Base-by-base conservation (phyloP, 2,113 vertebrate species). In the Solea solea region DNA sequence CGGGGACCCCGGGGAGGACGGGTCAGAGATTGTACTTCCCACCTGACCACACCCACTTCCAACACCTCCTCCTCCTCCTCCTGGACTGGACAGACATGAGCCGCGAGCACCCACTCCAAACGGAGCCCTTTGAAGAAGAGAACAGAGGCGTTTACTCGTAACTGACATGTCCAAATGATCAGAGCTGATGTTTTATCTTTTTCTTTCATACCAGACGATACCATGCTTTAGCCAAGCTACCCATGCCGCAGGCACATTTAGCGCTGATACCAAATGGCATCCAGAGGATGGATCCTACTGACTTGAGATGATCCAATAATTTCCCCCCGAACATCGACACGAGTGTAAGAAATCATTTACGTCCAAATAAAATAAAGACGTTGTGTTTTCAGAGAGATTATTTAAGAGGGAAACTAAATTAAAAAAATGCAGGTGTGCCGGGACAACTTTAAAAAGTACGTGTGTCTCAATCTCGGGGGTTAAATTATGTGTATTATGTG, bases 51-150 rank as follows among this genome's bases (percentile, higher is more conserved):
- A 61, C 2, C 84, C 81, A 21, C 78, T 68, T 16, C 55, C 55
- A 52, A 87, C 61, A 93, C 91, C 89, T 63, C 88, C 64, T 60
- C 73, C 69, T 69, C 89, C 69, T n/a, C 89, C 69, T n/a, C 82
- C 77, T 81, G 89, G 68, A 91, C 93, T 2, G 91, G 91, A 63
- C 94, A 90, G 41, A 94, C 94, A 77, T 78, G 91, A 91, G 90
- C 86, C 84, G 58, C 88, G 92, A 90, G 91, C 55, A 86, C 92
- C 94, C 2, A 93, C 90, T 79, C 94, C 95, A 89, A 94, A 93
- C 0, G 97, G 96, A 76, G 95, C 95, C 90, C 98, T 99, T 85
- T 16, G 42, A 5, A 3, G 3, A 51, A 59, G 21, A 69, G 52
- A 44, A 10, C 6, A 8, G 62, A 69, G 40, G 63, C 28, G 6